Evolutionary conservation across 2,113 vertebrate species (phyloP).

Genomic region (Oryzias melastigma): DNA sequence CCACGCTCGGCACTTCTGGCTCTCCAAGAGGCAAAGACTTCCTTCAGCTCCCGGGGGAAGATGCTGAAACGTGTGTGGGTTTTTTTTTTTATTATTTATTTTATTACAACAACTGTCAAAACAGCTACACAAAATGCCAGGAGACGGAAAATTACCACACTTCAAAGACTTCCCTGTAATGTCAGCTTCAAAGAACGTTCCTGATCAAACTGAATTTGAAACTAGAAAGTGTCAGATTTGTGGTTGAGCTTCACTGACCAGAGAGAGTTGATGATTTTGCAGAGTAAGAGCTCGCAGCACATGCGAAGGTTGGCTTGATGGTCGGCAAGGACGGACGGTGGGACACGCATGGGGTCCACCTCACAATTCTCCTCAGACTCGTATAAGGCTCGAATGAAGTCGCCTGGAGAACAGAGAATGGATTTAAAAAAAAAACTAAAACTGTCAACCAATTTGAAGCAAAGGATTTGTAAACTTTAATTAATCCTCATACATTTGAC

Average conservation of each 20-base stretch:
- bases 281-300: conserved; percentile 96
- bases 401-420: conserved; percentile 74
- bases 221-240: too few relatives aligned
- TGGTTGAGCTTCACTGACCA: conserved; percentile 69
- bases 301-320: conserved; percentile 97
- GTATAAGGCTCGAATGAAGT: conserved; percentile 96
- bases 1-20: conserved; percentile 92
- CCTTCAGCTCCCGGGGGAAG: conserved; percentile 95
- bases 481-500: too few relatives aligned
- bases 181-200: neutral
- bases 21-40: conserved; percentile 95
- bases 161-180: neutral
- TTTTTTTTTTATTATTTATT: neutral
- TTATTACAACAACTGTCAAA: conserved; percentile 14
- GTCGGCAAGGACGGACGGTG: conserved; percentile 87
- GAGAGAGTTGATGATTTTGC: conserved; percentile 98
- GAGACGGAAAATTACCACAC: neutral
- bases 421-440: too few relatives aligned
- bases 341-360: conserved; percentile 95
- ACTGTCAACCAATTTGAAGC: too few relatives aligned
- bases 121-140: neutral
- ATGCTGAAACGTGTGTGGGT: conserved; percentile 77
- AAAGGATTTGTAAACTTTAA: too few relatives aligned
- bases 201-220: too few relatives aligned
- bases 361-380: conserved; percentile 99